Conservation (phyloP, 2,888 invertebrate species). For the Diplolepis rosae region DNA sequence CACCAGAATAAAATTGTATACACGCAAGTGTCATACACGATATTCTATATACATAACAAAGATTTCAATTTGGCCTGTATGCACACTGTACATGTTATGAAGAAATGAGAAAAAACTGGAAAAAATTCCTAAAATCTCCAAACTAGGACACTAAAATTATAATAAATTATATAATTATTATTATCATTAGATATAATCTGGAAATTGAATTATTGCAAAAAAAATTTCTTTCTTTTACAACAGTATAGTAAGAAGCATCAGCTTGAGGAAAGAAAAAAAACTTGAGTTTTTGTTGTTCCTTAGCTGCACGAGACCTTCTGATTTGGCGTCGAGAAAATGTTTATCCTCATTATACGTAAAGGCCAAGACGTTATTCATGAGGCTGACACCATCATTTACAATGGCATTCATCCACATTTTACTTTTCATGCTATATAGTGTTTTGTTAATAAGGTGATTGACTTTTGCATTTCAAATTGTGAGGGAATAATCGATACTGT, state of each 20-base stretch:
- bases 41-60: background rate
- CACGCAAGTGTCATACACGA: conserved; percentile 5
- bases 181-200: background rate
- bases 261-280: background rate
- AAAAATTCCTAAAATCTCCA: no score
- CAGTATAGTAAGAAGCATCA: background rate
- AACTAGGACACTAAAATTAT: no score
- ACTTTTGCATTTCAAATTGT: no score
- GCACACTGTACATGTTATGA: no score
- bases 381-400: conserved; percentile 47
- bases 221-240: background rate
- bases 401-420: conserved; percentile 18
- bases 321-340: conserved; percentile 27
- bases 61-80: background rate
- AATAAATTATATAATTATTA: no score
- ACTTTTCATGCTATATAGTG: background rate
- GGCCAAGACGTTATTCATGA: conserved; percentile 47
- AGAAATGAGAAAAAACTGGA: no score
- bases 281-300: background rate
- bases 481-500: no score
- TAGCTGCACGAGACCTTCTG: background rate
- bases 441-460: no score
- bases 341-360: conserved; percentile 36
- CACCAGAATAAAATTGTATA: conserved; percentile 6
- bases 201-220: background rate